Conservation (phyloP, 2,797 vertebrate genomes). For the Gymnothorax reevesii region DNA sequence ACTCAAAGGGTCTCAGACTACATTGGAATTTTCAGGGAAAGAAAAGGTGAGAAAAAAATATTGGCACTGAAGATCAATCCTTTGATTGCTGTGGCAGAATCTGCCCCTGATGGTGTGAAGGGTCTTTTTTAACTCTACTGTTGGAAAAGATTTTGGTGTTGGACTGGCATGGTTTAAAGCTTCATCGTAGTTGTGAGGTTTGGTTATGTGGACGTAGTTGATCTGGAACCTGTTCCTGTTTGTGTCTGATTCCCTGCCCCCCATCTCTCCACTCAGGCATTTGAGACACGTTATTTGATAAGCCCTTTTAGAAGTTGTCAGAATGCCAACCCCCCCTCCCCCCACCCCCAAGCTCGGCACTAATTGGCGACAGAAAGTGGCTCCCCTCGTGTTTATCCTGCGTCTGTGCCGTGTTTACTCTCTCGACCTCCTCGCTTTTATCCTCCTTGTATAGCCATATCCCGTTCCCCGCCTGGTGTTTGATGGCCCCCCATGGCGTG, state of each 20-base stretch:
- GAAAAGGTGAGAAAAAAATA: background rate
- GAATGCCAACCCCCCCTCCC: too few relatives aligned
- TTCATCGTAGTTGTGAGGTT: background rate
- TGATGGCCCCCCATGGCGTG: background rate
- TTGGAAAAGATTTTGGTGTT: background rate
- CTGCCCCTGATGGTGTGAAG: background rate
- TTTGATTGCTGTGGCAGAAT: background rate
- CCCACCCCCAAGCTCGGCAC: background rate
- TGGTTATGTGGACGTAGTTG: background rate
- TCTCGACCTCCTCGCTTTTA: background rate
- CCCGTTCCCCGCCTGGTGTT: background rate
- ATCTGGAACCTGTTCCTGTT: background rate
- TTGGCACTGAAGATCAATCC: background rate
- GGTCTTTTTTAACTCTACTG: background rate
- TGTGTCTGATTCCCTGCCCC: background rate
- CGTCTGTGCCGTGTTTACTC: background rate
- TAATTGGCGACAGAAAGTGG: background rate
- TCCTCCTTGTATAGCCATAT: background rate
- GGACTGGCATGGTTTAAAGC: background rate
- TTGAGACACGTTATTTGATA: background rate
- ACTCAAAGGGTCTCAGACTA: background rate
- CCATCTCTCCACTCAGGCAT: background rate
- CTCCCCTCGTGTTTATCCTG: background rate
- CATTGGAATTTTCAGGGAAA: background rate
- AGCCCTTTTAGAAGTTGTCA: background rate